A percentile compares a stretch with the other conserved stretches of the same genome.
These are phyloP conservation scores for Simalia tracyae DNA, from an alignment of 2,797 vertebrate species.

Conservation along the genomic window DNA sequence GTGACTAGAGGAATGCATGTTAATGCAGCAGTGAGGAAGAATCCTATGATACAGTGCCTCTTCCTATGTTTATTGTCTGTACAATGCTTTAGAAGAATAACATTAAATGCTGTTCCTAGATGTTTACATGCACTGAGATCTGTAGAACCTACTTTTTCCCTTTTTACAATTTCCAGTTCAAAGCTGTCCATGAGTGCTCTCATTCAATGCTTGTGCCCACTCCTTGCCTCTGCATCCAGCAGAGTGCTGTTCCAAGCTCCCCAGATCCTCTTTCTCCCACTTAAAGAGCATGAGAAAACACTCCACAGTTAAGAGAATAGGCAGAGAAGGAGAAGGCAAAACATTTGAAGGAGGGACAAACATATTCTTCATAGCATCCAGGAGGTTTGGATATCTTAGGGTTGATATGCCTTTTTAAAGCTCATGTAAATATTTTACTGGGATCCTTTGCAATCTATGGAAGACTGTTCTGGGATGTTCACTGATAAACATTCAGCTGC, in stretches of 20 bases:
- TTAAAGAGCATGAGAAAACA: slow-evolving; percentile 17
- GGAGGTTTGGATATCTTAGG: neutral
- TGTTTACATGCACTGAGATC: neutral
- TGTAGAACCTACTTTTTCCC: neutral
- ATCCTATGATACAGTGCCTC: neutral
- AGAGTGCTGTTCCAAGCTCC: neutral
- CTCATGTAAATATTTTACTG: neutral
- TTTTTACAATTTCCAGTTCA: slow-evolving; percentile 18
- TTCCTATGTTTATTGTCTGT: neutral
- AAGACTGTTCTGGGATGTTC: neutral
- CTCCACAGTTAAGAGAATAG: neutral
- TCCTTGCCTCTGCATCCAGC: slow-evolving; percentile 1
- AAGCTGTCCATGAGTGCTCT: slow-evolving; percentile 15
- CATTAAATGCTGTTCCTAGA: neutral
- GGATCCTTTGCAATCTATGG: neutral
- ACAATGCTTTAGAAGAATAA: neutral
- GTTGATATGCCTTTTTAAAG: neutral
- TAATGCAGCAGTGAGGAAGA: neutral
- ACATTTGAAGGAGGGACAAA: neutral
- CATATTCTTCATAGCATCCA: neutral
- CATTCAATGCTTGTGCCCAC: slow-evolving; percentile 39
- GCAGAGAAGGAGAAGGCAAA: neutral
- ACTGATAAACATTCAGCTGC: neutral
- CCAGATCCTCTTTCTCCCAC: slow-evolving; percentile 12
- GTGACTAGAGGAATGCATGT: neutral